Base-by-base conservation (phyloP, 2,797 vertebrate species). In the Mionectes olivaceus region DNA sequence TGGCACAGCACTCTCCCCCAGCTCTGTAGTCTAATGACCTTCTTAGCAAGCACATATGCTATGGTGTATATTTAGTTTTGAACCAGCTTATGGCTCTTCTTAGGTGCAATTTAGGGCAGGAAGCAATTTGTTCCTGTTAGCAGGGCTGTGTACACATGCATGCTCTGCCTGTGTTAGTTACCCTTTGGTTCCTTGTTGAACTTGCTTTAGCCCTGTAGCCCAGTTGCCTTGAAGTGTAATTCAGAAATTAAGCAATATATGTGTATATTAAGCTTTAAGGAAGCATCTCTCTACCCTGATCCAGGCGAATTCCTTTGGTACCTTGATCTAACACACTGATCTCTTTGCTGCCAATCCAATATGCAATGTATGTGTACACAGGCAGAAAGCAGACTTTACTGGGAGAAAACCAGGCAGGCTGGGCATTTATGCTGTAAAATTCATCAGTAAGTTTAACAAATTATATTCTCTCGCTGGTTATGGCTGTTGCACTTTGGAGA, bases 41-140 rank as follows among this genome's bases (percentile, higher is more conserved):
- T 71, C 90, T 71, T 55, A 86, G 65, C 76, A 93, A 87, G 79
- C 61, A 33, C 49, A 47, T 55, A 41, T 4, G 21, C 77, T 79
- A 49, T 30, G 61, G 63, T 21, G 1, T 70, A 41, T 82, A 84
- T 82, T 87, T 90, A 56, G 63, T 84, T 90, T 90, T 70, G 86
- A 79, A 89, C 43, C 44, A 93, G 41, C 13, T 87, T 87, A 67
- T 27, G 63, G 47, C 67, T 84, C 80, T 91, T 91, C 82, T 73
- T 67, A 59, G 83, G 83, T 82, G 61, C 32, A 88, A 64, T 89
- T 90, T 70, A 46, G 84, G 44, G 76, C 82, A 83, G 93, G 93
- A 95, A 92, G 74, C 47, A 79, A 84, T 93, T 94, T 88, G 39
- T 90, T 94, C 77, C 73, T 60, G 70, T 79, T 95, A 94, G 49